These are phyloP conservation scores for Muscicapa comitata DNA, from an alignment of 2,797 vertebrate genomes.

Conservation along the genomic window DNA sequence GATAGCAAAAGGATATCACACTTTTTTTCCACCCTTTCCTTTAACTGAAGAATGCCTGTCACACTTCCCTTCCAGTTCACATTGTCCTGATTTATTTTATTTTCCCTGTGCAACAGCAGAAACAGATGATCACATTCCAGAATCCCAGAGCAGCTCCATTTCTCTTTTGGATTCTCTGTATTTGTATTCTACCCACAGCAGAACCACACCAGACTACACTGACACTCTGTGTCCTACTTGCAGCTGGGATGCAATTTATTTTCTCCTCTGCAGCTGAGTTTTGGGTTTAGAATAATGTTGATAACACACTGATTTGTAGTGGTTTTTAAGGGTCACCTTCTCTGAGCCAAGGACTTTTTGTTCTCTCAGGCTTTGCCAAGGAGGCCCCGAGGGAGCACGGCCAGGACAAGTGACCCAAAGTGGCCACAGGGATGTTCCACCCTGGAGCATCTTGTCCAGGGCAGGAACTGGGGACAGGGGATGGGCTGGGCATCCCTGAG, in stretches of 20 bases:
- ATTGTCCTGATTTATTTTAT: neutral
- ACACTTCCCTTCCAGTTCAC: neutral
- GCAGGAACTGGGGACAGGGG: neutral
- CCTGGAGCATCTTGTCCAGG: neutral
- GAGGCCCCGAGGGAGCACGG: accelerated
- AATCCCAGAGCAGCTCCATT: neutral
- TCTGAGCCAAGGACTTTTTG: neutral
- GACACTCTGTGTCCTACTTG: neutral
- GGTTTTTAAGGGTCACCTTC: neutral
- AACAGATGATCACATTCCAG: neutral
- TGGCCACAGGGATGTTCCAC: neutral
- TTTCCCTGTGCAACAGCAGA: neutral
- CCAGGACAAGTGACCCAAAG: neutral
- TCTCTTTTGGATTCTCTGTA: neutral
- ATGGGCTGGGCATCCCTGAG: neutral
- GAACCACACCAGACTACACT: neutral
- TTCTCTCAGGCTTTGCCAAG: neutral
- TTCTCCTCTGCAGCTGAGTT: neutral
- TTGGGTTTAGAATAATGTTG: neutral
- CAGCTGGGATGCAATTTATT: neutral
- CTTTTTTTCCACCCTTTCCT: neutral
- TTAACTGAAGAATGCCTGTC: neutral
- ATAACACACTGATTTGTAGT: neutral
- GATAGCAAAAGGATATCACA: neutral
- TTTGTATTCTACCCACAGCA: neutral